Evolutionary conservation across 1,140 invertebrate species (phyloP), one percentile per base, ranked within the genome.

Genomic region (Ladona fulva): DNA sequence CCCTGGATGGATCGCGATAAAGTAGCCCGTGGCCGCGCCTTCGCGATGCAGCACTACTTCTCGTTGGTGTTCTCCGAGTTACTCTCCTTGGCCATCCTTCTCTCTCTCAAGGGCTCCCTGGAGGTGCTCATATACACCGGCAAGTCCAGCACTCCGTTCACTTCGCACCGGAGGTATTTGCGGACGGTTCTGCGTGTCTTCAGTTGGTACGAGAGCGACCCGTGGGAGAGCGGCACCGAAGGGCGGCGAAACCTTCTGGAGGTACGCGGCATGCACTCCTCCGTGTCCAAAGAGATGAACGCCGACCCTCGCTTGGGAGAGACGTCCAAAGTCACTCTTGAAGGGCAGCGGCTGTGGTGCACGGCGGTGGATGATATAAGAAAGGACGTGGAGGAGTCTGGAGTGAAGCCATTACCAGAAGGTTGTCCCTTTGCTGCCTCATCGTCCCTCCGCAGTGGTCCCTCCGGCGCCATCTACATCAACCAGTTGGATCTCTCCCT

Each of bases 121-220:
- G 74, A 75, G 10, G 14, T 24, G 24, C 74, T 75, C 12, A 75
- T 75, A 25, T 75, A 25, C 74, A 75, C 74, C 16, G 24, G 74
- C 3, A 75, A 75, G 24, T 75, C 74, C 16, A 25, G 24, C 29
- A 25, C 24, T 3, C 24, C 29, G 8, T 75, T 75, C 29, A 25
- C 24, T 24, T 14, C 85, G 1, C 82, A 85, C 24, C 78, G 78
- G 12, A 82, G 88, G 42, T 89, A 89, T 76, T 75, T 89, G 16
- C 85, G 84, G 11, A 89, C 89, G 0, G 81, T 82, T 0, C 78
- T 80, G 0, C 84, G 87, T 25, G 80, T 90, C 0, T 81, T 82
- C 59, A 82, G 84, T 10, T 91, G 89, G 89, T 88, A 85, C 76
- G 83, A 83, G 7, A 84, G 84, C 10, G 85, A 89, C 80, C 82